Evolutionary conservation across 2,113 vertebrate species (phyloP), one percentile per base, ranked within the genome.

Genomic region (Mesoclemmys tuberculata): DNA sequence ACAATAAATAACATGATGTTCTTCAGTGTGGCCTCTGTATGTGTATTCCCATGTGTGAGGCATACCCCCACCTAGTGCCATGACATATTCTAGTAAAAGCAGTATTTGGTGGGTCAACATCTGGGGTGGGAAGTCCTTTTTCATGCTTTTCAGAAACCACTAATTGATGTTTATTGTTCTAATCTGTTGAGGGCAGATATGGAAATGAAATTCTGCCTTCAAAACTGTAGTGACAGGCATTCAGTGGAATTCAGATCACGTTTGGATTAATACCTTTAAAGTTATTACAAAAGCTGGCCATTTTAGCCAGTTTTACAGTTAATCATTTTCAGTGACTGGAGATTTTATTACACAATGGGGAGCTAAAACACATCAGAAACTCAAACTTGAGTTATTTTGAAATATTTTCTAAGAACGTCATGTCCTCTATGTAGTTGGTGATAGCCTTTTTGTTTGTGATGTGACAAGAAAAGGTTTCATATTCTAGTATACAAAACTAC

Each of bases 221-320:
- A 71, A n/a, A 5, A 84, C 84, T 88, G 26, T 22, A 89, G 35
- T 86, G 93, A 18, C 77, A n/a, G 78, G 52, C 21, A 38, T 77
- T 77, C 52, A 49, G 13, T 93, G 71, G 5, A 56, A 90, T 83
- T 81, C 49, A 88, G 87, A 80, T 54, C 81, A 38, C 80, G 82
- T 90, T 95, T 92, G n/a, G 31, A 90, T 90, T 44, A 86, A 29
- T 64, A 24, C 89, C 38, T 80, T 90, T 94, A 82, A 29, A 4
- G 92, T 86, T 90, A 41, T 41, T 82, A 90, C 22, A 93, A 90
- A 8, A 93, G 31, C 93, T 90, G 79, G 85, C 58, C 89, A 89
- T 77, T 78, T 95, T 90, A 93, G 90, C 93, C 96, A 81, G 24
- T 74, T 90, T 95, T 48, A 80, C 75, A 87, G 31, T 92, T 95